phyloP scores from a whole-genome alignment of 2,888 invertebrate genomes.

The Syritta pipiens region DNA sequence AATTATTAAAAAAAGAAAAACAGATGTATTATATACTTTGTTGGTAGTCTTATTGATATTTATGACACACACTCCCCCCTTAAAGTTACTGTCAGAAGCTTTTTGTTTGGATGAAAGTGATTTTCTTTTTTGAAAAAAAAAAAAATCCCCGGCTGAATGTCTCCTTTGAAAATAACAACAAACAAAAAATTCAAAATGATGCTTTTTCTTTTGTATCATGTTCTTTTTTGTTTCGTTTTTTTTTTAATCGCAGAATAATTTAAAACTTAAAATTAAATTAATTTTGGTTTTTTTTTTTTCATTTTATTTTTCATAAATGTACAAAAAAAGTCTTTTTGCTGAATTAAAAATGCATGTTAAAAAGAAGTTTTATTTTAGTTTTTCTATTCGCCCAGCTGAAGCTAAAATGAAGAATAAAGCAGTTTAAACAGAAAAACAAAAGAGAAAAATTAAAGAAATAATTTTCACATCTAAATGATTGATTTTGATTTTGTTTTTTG shows the following conservation, averaged over 20 bases:
- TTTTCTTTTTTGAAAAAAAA: slow-evolving; percentile 21
- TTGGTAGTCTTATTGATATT: no score
- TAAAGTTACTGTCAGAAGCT: slow-evolving; percentile 70
- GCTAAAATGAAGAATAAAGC: slow-evolving; percentile 64
- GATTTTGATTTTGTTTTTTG: slow-evolving; percentile 36
- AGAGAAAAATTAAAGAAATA: slow-evolving; percentile 4
- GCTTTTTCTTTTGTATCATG: neutral
- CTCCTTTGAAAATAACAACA: slow-evolving; percentile 56
- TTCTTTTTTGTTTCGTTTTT: neutral
- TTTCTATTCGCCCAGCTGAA: slow-evolving; percentile 48
- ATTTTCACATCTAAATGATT: slow-evolving; percentile 47
- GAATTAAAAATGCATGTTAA: no score
- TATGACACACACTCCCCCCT: no score
- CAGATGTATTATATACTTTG: no score
- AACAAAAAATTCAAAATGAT: slow-evolving; percentile 53
- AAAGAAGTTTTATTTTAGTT: slow-evolving; percentile 9
- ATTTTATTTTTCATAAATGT: neutral
- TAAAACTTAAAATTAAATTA: slow-evolving; percentile 24
- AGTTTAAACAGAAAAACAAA: slow-evolving; percentile 16
- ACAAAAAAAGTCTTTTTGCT: neutral
- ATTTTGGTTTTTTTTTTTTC: neutral
- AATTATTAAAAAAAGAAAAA: no score
- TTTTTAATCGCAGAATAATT: slow-evolving; percentile 64
- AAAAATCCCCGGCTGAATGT: no score
- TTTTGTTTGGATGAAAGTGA: neutral